Conservation (phyloP, 1,140 invertebrate genomes). For the Patella vulgata region DNA sequence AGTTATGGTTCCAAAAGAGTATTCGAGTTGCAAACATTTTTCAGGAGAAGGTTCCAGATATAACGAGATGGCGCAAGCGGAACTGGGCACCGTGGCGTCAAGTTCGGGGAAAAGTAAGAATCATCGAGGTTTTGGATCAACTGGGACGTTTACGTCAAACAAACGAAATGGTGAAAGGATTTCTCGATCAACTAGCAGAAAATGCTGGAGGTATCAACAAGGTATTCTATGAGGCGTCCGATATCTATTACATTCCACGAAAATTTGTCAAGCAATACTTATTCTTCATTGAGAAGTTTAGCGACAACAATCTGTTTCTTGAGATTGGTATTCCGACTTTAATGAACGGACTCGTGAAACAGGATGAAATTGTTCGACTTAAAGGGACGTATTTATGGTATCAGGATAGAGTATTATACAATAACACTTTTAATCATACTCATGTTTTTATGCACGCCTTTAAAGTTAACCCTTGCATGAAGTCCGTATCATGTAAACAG, state of each 20-base stretch:
- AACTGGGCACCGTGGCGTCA: no score
- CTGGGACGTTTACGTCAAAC: no score
- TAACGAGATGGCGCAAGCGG: no score
- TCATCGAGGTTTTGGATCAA: no score
- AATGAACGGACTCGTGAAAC: neutral
- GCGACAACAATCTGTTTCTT: neutral
- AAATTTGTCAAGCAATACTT: neutral
- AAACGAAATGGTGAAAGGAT: neutral
- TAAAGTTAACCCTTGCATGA: no score
- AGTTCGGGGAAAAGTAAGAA: no score
- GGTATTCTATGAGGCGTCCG: neutral
- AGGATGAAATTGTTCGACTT: neutral
- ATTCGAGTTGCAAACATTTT: no score
- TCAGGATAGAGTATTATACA: neutral
- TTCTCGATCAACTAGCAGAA: neutral
- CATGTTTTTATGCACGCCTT: conserved; percentile 1
- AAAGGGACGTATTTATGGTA: conserved; percentile 4
- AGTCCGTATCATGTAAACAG: no score
- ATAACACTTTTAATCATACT: neutral
- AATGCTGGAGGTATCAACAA: neutral
- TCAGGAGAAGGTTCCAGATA: no score
- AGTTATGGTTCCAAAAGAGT: conserved; percentile 4
- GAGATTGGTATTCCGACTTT: conserved; percentile 2
- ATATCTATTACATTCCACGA: conserved; percentile 2
- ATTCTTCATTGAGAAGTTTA: neutral